Evolutionary conservation across 2,888 invertebrate species (phyloP).

Genomic region (Drosophila mulleri): DNA sequence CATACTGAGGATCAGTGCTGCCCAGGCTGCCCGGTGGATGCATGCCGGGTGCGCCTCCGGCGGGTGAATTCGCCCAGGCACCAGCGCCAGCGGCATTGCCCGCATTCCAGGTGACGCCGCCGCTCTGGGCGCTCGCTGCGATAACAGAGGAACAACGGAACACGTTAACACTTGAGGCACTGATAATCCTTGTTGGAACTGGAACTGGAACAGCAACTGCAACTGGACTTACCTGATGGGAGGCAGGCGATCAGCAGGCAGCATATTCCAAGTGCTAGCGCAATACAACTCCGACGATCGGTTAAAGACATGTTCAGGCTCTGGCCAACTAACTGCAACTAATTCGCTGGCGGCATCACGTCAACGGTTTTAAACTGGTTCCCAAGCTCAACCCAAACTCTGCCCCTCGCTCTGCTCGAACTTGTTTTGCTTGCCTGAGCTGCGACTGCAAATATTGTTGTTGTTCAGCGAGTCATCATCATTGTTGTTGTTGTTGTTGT

Average conservation of each 20-base stretch:
- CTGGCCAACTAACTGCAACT: constrained; percentile 58
- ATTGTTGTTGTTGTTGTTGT: constrained; percentile 7
- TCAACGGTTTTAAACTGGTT: constrained; percentile 73
- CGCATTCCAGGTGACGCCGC: constrained; percentile 54
- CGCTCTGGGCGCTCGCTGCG: constrained; percentile 49
- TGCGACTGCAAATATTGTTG: constrained; percentile 33
- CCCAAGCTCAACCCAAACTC: constrained; percentile 17
- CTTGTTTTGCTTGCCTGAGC: constrained; percentile 15
- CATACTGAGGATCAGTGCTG: constrained; percentile 58
- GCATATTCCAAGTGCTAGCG: constrained; percentile 27
- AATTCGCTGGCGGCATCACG: constrained; percentile 55
- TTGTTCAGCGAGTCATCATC: constrained; percentile 59
- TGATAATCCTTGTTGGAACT: constrained; percentile 38
- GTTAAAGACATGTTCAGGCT: constrained; percentile 62
- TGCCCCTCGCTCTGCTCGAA: not conserved
- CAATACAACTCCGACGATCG: constrained; percentile 37
- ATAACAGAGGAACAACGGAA: not conserved
- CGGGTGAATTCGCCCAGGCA: constrained; percentile 66
- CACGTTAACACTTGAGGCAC: constrained; percentile 21
- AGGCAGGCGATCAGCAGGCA: constrained; percentile 24
- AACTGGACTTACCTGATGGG: constrained; percentile 55
- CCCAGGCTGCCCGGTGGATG: constrained; percentile 62
- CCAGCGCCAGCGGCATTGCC: constrained; percentile 58
- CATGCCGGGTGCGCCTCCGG: constrained; percentile 54
- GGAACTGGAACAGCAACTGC: not conserved